A percentile compares a stretch with the other conserved stretches of the same genome.
These are phyloP conservation scores for Lophotriccus pileatus DNA, from an alignment of 2,797 vertebrate species.

Conservation along the genomic window DNA sequence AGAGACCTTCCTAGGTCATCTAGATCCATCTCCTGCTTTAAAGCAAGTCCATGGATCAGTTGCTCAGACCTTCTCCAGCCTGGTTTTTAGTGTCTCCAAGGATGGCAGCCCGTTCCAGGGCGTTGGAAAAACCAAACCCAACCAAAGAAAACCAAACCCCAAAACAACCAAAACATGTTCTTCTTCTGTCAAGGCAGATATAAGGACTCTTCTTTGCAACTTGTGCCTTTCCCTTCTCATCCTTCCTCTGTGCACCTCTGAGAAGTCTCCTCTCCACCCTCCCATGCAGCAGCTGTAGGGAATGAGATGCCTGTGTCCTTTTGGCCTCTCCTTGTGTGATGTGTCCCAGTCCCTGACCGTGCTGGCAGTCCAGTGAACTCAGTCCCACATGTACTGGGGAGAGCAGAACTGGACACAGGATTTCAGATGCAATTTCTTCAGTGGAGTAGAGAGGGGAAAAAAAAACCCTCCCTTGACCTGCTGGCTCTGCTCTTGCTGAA, in stretches of 20 bases:
- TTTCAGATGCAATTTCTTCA: background rate
- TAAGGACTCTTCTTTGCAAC: background rate
- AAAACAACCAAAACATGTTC: background rate
- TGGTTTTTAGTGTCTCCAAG: background rate
- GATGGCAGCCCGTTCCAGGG: background rate
- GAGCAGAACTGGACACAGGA: background rate
- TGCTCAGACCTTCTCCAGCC: background rate
- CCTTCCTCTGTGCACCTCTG: background rate
- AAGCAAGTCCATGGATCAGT: background rate
- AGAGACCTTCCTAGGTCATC: background rate
- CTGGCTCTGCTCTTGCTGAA: background rate
- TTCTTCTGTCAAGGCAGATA: accelerated
- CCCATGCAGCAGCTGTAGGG: background rate
- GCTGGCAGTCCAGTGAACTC: background rate
- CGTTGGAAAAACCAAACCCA: background rate
- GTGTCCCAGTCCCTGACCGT: background rate
- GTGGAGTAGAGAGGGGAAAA: background rate
- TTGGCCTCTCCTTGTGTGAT: background rate
- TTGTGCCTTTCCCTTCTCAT: background rate
- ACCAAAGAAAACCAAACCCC: accelerated
- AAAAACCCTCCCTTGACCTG: background rate
- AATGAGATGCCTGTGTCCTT: background rate
- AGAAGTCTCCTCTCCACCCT: background rate
- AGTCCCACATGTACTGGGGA: background rate
- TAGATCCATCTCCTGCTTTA: background rate